Evolutionary conservation across 2,113 vertebrate species (phyloP), one percentile per base, ranked within the genome.

Genomic region (Rhea americana): DNA sequence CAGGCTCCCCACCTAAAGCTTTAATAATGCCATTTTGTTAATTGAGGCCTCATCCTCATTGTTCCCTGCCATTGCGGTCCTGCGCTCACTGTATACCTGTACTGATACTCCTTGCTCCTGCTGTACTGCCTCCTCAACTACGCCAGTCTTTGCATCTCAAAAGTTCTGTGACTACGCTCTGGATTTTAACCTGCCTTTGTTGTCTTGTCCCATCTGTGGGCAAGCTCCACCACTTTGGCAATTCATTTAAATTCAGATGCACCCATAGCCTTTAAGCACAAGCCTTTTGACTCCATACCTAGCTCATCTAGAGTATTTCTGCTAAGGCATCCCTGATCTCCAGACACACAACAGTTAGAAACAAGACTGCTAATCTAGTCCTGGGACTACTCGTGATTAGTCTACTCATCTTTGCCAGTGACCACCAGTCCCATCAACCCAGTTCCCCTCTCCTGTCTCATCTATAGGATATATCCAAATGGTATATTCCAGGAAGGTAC

Each of bases 281-380:
- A 58, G 21, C 48, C 58, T 48, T 70, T 48, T 0, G 2, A 62
- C 22, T 50, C 19, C 32, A 5, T 2, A 2, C 2, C 39, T 66
- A 4, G 0, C 50, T 19, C 39, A 25, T n/a, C 37, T 32, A 37
- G 7, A 1, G 1, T 2, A 0, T 48, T 84, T 76, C 41, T 70
- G 45, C 19, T 22, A 6, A 21, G 70, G 48, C 25, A 58, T 63
- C 45, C 68, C 26, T 22, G 20, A 5, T 85, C 62, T 82, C 30
- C 55, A 28, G 70, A 41, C 21, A 80, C 16, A 1, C 18, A 43
- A 16, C 1, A 8, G 56, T 16, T 50, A 78, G 30, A 89, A 59
- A 67, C 2, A 6, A 75, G 76, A 37, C 56, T 7, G 19, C n/a
- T 66, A 35, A 87, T 30, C 62, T 48, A 18, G 39, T 37, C 18